Evolutionary conservation across 2,888 invertebrate genomes (phyloP).

Genomic region (Subacronicta megacephala): DNA sequence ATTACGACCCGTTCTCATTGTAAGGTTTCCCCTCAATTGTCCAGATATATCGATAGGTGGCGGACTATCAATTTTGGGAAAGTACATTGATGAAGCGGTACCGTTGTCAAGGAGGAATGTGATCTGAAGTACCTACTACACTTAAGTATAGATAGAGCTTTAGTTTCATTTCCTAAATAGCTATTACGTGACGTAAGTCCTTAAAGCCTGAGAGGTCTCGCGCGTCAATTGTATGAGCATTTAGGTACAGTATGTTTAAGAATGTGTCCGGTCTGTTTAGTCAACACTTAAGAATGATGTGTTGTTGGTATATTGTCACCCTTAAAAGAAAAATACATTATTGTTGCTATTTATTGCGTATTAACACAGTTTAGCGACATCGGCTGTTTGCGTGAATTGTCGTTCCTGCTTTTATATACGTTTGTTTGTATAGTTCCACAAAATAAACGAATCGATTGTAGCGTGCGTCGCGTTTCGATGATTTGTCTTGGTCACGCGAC

Average conservation of each 20-base stretch:
- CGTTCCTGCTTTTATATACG: neutral
- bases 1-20: conserved; percentile 75
- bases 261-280: neutral
- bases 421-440: conserved; percentile 23
- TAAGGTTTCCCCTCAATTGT: conserved; percentile 65
- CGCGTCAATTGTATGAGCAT: neutral
- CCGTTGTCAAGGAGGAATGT: conserved; percentile 12
- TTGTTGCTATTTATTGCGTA: conserved; percentile 24
- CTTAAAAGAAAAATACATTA: conserved; percentile 31
- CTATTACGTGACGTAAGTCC: neutral
- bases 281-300: neutral
- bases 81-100: conserved; percentile 24
- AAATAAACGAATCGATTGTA: conserved; percentile 54
- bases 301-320: conserved; percentile 3
- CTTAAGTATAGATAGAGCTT: neutral
- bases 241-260: neutral
- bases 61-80: conserved; percentile 57
- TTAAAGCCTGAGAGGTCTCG: neutral
- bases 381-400: conserved; percentile 3
- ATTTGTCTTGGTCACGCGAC: conserved; percentile 62
- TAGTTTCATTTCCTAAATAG: neutral
- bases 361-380: conserved; percentile 31
- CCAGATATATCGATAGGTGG: conserved; percentile 57
- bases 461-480: conserved; percentile 36
- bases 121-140: neutral